Percentiles rank a stretch among this genome's conserved stretches.
These are phyloP conservation scores for Polylopha cassiicola DNA, from an alignment of 2,888 invertebrate genomes.

Conservation along the genomic window DNA sequence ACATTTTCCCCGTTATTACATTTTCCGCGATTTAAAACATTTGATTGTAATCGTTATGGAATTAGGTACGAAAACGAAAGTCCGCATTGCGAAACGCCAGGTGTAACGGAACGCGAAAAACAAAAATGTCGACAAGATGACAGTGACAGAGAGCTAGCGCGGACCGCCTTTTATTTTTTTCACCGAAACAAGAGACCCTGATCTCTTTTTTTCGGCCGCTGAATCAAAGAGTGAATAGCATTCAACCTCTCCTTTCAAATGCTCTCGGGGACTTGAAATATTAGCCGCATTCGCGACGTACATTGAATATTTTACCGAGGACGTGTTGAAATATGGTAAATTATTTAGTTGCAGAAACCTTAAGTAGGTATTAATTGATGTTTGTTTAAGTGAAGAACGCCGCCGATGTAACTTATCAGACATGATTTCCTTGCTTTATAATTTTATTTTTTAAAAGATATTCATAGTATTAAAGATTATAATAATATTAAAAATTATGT, in stretches of 20 bases:
- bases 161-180: constrained; percentile 9
- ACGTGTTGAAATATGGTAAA: constrained; percentile 11
- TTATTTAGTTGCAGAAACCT: no score
- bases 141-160: constrained; percentile 22
- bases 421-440: no score
- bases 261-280: constrained; percentile 21
- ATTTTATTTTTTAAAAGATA: no score
- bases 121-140: constrained; percentile 18
- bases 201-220: constrained; percentile 9
- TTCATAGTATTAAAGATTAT: no score
- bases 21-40: constrained; percentile 17
- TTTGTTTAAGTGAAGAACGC: no score
- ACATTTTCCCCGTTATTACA: constrained; percentile 21
- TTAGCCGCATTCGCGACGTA: constrained; percentile 8
- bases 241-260: constrained; percentile 10
- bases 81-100: constrained; percentile 24
- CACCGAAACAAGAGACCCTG: constrained; percentile 13
- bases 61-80: constrained; percentile 17
- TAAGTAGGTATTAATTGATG: no score
- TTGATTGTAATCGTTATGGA: constrained; percentile 18
- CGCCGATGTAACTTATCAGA: no score
- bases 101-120: constrained; percentile 21
- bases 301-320: constrained; percentile 10
- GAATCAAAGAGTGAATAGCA: constrained; percentile 18
- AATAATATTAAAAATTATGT: no score